Evolutionary conservation across 2,888 invertebrate species (phyloP), one percentile per base, ranked within the genome.

Genomic region (Phrixothrix hirtus): DNA sequence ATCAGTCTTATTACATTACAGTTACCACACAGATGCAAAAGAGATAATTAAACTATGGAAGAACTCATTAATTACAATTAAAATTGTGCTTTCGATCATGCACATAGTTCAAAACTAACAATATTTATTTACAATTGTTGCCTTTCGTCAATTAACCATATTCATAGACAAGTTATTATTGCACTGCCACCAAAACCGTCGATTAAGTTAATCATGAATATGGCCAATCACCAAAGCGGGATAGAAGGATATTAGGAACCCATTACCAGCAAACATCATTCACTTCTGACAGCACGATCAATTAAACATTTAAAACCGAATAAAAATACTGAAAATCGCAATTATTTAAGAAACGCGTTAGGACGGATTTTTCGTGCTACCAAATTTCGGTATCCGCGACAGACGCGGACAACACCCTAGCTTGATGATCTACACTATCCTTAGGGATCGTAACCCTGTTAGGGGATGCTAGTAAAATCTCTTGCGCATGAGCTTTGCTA

Each of bases 321-420:
- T n/a, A n/a, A n/a, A n/a, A n/a, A n/a, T n/a, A n/a, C n/a, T n/a
- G n/a, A n/a, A n/a, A n/a, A n/a, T n/a, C n/a, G n/a, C n/a, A n/a
- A n/a, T n/a, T n/a, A n/a, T n/a, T n/a, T n/a, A n/a, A n/a, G n/a
- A 31, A 41, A 26, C 41, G 25, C 42, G 37, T 31, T 14, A 14
- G 44, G 45, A 29, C 42, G 36, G 46, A 41, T 30, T 11, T n/a
- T 17, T 13, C 34, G 34, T 50, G 34, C 51, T 79, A 89, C 89
- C 89, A 89, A 70, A 89, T 89, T 78, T 89, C 89, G 46, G 88
- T 88, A 61, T 85, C 83, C 9, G 83, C 78, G 67, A 78, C 79
- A 48, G 81, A 78, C 57, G 84, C 80, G 50, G 84, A 83, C 58
- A 88, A 78, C 55, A 86, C 83, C 69, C 84, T 79, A 49, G 84